Percentiles rank a stretch among this genome's conserved stretches.
phyloP scores from a whole-genome alignment of 2,888 invertebrate species.

The Cistogaster globosa region DNA sequence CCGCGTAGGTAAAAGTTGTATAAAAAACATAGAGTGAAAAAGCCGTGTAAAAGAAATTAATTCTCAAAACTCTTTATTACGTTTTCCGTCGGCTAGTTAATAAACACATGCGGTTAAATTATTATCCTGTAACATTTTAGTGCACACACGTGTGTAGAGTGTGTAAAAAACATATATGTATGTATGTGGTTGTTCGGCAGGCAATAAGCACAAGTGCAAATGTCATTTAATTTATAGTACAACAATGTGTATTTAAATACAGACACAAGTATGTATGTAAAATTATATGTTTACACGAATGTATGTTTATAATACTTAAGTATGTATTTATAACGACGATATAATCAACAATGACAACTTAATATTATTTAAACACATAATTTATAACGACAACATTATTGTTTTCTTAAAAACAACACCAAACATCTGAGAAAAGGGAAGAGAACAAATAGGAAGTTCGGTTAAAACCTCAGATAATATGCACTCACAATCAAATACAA shows the following conservation, averaged over 20 bases:
- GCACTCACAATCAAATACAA: slow-evolving; percentile 23
- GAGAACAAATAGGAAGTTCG: slow-evolving; percentile 54
- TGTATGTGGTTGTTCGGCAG: slow-evolving; percentile 21
- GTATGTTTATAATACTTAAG: slow-evolving; percentile 6
- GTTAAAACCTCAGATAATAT: slow-evolving; percentile 58
- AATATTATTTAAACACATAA: slow-evolving; percentile 70
- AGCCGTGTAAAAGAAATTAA: too few relatives aligned
- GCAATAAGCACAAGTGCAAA: slow-evolving; percentile 66
- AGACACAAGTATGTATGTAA: not conserved
- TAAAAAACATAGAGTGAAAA: too few relatives aligned
- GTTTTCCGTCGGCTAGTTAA: not conserved
- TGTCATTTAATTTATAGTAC: slow-evolving; percentile 45
- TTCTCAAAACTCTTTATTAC: too few relatives aligned
- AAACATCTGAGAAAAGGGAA: slow-evolving; percentile 31
- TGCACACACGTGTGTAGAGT: not conserved
- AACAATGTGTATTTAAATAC: not conserved
- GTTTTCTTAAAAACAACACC: slow-evolving; percentile 52
- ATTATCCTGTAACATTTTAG: slow-evolving; percentile 53
- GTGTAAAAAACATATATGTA: not conserved
- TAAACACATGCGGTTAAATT: slow-evolving; percentile 56
- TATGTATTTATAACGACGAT: slow-evolving; percentile 32
- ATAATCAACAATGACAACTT: slow-evolving; percentile 70
- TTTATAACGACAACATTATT: slow-evolving; percentile 68
- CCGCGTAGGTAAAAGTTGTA: too few relatives aligned
- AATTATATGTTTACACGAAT: slow-evolving; percentile 10